phyloP scores from a whole-genome alignment of 2,113 vertebrate species.

The Salminus brasiliensis region DNA sequence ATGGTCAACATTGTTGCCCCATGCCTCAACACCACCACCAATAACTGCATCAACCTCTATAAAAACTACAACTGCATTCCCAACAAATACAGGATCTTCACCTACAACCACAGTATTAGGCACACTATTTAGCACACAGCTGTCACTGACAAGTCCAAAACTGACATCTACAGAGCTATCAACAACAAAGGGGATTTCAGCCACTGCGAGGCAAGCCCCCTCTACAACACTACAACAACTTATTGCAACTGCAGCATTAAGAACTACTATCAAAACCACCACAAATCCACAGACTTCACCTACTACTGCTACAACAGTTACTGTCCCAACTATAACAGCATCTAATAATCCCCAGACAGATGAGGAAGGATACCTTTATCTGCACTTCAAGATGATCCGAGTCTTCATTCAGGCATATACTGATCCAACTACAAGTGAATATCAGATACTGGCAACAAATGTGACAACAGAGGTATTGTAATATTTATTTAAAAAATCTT shows the following conservation, averaged over 20 bases:
- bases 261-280: not conserved
- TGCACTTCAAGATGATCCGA: not conserved
- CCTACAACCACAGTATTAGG: constrained; percentile 8
- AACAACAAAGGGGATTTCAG: not conserved
- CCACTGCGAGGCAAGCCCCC: not conserved
- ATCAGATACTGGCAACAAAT: constrained; percentile 22
- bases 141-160: not conserved
- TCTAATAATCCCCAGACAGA: constrained; percentile 10
- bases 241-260: not conserved
- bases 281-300: not conserved
- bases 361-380: constrained; percentile 8
- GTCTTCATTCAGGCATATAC: not conserved
- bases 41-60: not conserved
- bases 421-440: not conserved
- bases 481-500: not conserved
- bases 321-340: not conserved
- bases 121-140: not conserved
- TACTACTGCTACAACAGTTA: not conserved
- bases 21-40: not conserved
- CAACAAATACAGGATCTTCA: not conserved
- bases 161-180: not conserved
- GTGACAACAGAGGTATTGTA: constrained; percentile 44
- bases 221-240: not conserved
- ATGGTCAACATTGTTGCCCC: not conserved
- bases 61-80: not conserved